Base-by-base conservation (phyloP, 2,797 vertebrate genomes). In the Mastacembelus armatus region DNA sequence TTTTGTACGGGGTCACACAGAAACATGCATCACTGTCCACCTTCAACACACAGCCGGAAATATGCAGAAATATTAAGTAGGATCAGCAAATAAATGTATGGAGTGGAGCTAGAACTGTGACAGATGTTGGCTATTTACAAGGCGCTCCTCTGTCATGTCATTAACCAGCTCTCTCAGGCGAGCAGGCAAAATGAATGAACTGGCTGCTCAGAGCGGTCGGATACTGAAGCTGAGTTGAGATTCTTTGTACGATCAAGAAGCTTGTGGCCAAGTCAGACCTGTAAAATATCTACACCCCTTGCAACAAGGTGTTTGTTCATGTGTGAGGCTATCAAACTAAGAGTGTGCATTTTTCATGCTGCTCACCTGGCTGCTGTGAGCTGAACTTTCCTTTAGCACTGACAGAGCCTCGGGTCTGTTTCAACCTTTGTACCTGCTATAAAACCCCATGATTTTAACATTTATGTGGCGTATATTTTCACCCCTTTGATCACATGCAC, bases 21-120 rank as follows among this genome's bases (percentile, higher is more conserved):
- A 82, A 88, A 91, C 92, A 94, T 94, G 93, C 90, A 94, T 94
- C 93, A 94, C 91, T 94, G 93, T 94, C 93, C 84, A 85, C 89
- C 83, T 90, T 84, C 88, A 66, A 92, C 84, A 90, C 86, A 88
- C 92, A 91, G 89, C 89, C 80, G 70, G 89, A 91, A 92, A 92
- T 92, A 93, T 92, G 93, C 87, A 88, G 87, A 89, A 89, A 92
- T 92, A 94, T 94, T 93, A 92, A 92, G 90, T 92, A 88, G 92
- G 87, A 91, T 93, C 93, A 94, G 92, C 93, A 93, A 91, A 91
- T 93, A 92, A 92, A 92, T 92, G 88, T 88, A 92, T 85, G 88
- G 85, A 85, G 86, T 81, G 81, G 76, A 80, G 85, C 82, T 50
- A 4, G 74, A 52, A 58, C 74, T 48, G 70, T 90, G 90, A 91